Conservation (phyloP, 2,113 vertebrate species). For the Coptodon bakossiorum region DNA sequence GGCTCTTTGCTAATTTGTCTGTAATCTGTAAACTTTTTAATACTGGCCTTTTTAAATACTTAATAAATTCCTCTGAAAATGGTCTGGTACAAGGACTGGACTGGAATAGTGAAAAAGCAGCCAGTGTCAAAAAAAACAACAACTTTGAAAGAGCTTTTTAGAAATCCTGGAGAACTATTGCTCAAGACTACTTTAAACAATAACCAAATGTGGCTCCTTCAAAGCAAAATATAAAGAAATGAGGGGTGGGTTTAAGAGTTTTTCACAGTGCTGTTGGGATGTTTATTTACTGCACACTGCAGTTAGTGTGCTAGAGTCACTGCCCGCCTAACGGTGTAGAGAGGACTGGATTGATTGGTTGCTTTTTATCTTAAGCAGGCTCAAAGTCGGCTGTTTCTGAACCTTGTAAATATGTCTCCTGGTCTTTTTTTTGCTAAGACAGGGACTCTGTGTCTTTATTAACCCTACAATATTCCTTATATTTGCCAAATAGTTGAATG, state of each 20-base stretch:
- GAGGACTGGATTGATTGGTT: slow-evolving; percentile 15
- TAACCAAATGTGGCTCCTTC: background rate
- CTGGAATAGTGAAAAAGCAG: background rate
- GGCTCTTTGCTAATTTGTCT: too few species aligned
- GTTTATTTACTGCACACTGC: slow-evolving; percentile 68
- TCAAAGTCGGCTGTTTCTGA: slow-evolving; percentile 20
- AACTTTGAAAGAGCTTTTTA: background rate
- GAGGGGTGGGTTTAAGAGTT: background rate
- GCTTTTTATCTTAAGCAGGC: background rate
- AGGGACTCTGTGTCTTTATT: slow-evolving; percentile 38
- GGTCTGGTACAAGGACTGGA: too few species aligned
- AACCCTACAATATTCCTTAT: slow-evolving; percentile 40
- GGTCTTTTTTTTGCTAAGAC: slow-evolving; percentile 4
- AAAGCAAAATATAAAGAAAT: background rate
- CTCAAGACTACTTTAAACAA: background rate
- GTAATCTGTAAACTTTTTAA: too few species aligned
- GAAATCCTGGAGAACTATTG: background rate
- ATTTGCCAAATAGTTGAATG: slow-evolving; percentile 60
- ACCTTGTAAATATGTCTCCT: slow-evolving; percentile 48
- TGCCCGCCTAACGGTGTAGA: slow-evolving; percentile 1
- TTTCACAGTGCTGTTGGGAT: background rate
- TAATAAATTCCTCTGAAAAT: too few species aligned
- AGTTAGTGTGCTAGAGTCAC: slow-evolving; percentile 44
- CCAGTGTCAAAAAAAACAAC: background rate
- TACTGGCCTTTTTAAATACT: too few species aligned